These are phyloP conservation scores for Callionymus lyra DNA, from an alignment of 2,113 vertebrate genomes.

Conservation along the genomic window DNA sequence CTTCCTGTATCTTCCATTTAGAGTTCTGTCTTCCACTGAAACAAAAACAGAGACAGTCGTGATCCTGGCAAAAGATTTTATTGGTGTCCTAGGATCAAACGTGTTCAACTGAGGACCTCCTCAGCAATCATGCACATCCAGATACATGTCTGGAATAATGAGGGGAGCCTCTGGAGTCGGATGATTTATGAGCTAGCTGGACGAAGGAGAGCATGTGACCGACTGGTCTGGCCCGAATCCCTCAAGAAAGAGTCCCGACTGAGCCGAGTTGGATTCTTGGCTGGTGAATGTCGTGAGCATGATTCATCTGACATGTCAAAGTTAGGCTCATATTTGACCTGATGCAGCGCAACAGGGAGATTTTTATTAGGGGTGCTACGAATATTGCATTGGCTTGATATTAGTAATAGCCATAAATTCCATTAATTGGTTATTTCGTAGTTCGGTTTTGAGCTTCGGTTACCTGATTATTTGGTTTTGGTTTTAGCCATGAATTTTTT, in stretches of 20 bases:
- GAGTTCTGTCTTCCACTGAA: no score
- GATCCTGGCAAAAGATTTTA: neutral
- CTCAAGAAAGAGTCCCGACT: constrained; percentile 14
- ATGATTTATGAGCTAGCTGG: constrained; percentile 44
- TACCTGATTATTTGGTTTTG: no score
- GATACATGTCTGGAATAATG: constrained; percentile 45
- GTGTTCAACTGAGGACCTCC: constrained; percentile 32
- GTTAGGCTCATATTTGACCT: no score
- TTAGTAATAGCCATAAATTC: no score
- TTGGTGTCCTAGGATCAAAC: constrained; percentile 3
- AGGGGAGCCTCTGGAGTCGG: constrained; percentile 18
- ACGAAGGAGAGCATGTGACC: constrained; percentile 31
- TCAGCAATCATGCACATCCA: constrained; percentile 31
- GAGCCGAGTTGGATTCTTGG: constrained; percentile 21
- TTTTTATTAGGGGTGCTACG: no score
- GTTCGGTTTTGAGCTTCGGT: no score
- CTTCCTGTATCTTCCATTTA: no score
- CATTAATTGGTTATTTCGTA: no score
- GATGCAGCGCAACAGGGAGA: no score
- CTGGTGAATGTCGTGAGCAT: constrained; percentile 2
- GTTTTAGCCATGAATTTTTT: no score
- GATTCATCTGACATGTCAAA: constrained; percentile 14
- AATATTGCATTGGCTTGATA: no score
- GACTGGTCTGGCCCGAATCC: constrained; percentile 26
- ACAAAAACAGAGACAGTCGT: no score